phyloP scores from a whole-genome alignment of 2,113 vertebrate species.

The western clawed frog (Xenopus tropicalis) region DNA sequence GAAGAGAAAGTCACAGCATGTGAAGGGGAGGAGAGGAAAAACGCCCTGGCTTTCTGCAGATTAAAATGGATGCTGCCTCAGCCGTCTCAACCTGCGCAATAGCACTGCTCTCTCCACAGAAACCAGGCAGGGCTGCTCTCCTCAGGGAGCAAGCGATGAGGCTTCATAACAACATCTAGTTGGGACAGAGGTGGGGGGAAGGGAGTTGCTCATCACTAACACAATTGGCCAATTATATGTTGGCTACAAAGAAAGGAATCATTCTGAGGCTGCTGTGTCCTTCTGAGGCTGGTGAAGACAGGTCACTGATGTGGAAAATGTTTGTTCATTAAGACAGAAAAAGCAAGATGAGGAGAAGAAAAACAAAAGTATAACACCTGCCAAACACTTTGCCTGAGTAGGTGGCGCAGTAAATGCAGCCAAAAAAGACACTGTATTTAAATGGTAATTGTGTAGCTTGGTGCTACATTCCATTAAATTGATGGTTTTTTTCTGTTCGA shows the following conservation, averaged over 20 bases:
- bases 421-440: too few species aligned
- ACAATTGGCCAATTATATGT: slow-evolving; percentile 69
- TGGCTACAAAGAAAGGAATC: slow-evolving; percentile 58
- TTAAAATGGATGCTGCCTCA: slow-evolving; percentile 64
- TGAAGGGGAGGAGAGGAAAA: slow-evolving; percentile 41
- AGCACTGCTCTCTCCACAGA: slow-evolving; percentile 57
- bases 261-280: slow-evolving; percentile 61
- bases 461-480: too few species aligned
- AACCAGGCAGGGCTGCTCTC: slow-evolving; percentile 59
- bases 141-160: slow-evolving; percentile 53
- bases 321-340: slow-evolving; percentile 21
- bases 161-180: slow-evolving; percentile 51
- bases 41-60: slow-evolving; percentile 57
- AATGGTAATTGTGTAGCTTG: too few species aligned
- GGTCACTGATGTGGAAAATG: slow-evolving; percentile 63
- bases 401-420: background rate
- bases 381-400: too few species aligned
- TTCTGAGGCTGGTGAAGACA: slow-evolving; percentile 62
- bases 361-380: too few species aligned
- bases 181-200: slow-evolving; percentile 52
- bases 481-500: too few species aligned
- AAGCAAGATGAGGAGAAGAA: too few species aligned
- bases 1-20: slow-evolving; percentile 47
- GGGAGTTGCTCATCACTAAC: slow-evolving; percentile 55
- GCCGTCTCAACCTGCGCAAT: slow-evolving; percentile 62